These are phyloP conservation scores for Euura lappo DNA, from an alignment of 1,140 invertebrate genomes.

Conservation along the genomic window DNA sequence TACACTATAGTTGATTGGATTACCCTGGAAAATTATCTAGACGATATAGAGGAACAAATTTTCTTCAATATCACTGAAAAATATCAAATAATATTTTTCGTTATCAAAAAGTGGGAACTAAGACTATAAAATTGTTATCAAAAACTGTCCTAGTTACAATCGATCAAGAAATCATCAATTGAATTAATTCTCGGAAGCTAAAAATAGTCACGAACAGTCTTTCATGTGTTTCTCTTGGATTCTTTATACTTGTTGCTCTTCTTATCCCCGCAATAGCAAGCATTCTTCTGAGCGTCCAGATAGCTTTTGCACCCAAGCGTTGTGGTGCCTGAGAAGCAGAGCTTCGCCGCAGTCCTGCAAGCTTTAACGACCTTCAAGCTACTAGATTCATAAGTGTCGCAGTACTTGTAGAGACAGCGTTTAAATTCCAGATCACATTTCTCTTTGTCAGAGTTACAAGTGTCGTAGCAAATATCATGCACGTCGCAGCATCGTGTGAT, in stretches of 20 bases:
- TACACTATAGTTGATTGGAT: no score
- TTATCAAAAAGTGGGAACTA: no score
- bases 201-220: no score
- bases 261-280: conserved; percentile 72
- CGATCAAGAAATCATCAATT: no score
- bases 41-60: no score
- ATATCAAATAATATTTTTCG: no score
- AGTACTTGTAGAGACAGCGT: conserved; percentile 82
- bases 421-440: conserved; percentile 87
- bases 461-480: conserved; percentile 91
- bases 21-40: no score
- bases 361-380: conserved; percentile 72
- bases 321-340: conserved; percentile 81
- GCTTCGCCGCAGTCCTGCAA: conserved; percentile 83
- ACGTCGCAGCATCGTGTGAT: conserved; percentile 85
- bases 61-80: no score
- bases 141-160: no score
- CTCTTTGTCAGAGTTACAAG: conserved; percentile 85
- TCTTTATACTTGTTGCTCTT: conserved; percentile 40
- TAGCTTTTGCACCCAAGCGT: conserved; percentile 84
- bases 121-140: no score
- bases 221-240: conserved; percentile 38
- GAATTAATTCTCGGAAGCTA: no score
- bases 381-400: conserved; percentile 71
- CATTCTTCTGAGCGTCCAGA: conserved; percentile 78